These are phyloP conservation scores for Eutolmus rufibarbis DNA, from an alignment of 2,888 invertebrate species.

Conservation along the genomic window DNA sequence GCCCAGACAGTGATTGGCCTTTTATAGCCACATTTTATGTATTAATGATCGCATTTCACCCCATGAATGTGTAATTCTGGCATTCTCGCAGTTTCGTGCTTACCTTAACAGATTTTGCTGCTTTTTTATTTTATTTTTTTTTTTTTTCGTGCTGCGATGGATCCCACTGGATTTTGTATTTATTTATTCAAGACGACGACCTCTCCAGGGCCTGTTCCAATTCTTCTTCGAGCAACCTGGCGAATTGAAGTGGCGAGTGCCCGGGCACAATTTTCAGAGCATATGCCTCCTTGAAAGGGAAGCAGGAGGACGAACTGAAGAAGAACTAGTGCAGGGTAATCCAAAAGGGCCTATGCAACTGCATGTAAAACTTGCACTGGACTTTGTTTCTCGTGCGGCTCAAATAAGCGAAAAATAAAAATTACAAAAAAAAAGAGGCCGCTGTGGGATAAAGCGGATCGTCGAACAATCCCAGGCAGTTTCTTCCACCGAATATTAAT, in stretches of 20 bases:
- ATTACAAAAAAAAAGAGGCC: no score
- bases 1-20: conserved; percentile 4
- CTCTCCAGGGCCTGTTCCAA: not conserved
- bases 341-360: not conserved
- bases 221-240: not conserved
- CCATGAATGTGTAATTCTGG: conserved; percentile 1
- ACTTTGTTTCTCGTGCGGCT: not conserved
- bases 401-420: not conserved
- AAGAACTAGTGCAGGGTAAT: not conserved
- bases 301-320: not conserved
- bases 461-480: not conserved
- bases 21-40: conserved; percentile 7
- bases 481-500: not conserved
- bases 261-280: not conserved
- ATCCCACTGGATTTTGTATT: not conserved
- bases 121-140: not conserved
- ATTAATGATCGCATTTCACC: conserved; percentile 13
- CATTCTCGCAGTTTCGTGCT: not conserved
- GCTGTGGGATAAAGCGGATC: not conserved
- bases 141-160: not conserved
- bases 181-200: conserved; percentile 5
- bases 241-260: not conserved
- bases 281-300: not conserved
- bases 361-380: not conserved
- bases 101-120: conserved; percentile 3